phyloP scores from a whole-genome alignment of 2,113 vertebrate genomes.

The Oplegnathus fasciatus region DNA sequence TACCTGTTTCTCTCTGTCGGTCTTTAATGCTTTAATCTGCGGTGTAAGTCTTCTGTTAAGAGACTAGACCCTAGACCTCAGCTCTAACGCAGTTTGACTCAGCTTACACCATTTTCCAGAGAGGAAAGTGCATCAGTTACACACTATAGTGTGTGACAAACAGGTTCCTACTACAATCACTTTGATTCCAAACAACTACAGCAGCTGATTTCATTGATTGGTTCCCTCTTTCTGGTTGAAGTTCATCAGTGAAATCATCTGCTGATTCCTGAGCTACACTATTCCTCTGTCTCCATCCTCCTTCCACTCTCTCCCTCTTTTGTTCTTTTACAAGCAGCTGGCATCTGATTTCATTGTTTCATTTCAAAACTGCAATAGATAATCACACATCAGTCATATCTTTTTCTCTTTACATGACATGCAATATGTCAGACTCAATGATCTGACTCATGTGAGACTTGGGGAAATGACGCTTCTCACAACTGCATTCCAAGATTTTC shows the following conservation, averaged over 20 bases:
- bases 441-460: slow-evolving; percentile 18
- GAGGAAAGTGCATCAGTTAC: neutral
- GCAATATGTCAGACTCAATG: slow-evolving; percentile 14
- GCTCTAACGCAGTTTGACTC: neutral
- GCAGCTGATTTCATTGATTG: slow-evolving; percentile 14
- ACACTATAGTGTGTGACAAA: neutral
- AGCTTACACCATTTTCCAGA: neutral
- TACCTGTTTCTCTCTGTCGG: slow-evolving; percentile 6
- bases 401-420: neutral
- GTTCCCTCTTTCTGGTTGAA: neutral
- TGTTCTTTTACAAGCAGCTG: slow-evolving; percentile 7
- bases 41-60: neutral
- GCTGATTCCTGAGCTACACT: neutral
- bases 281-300: neutral
- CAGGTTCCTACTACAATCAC: neutral
- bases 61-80: slow-evolving; percentile 1
- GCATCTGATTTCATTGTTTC: slow-evolving; percentile 5
- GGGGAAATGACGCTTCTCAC: slow-evolving; percentile 3
- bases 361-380: neutral
- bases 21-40: slow-evolving; percentile 17
- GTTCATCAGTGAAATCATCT: neutral
- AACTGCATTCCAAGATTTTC: slow-evolving; percentile 21
- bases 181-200: too few relatives aligned
- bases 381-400: neutral
- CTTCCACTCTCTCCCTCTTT: neutral